These are phyloP conservation scores for Zaprionus kolodkinae DNA, from an alignment of 1,140 invertebrate genomes.

Conservation along the genomic window DNA sequence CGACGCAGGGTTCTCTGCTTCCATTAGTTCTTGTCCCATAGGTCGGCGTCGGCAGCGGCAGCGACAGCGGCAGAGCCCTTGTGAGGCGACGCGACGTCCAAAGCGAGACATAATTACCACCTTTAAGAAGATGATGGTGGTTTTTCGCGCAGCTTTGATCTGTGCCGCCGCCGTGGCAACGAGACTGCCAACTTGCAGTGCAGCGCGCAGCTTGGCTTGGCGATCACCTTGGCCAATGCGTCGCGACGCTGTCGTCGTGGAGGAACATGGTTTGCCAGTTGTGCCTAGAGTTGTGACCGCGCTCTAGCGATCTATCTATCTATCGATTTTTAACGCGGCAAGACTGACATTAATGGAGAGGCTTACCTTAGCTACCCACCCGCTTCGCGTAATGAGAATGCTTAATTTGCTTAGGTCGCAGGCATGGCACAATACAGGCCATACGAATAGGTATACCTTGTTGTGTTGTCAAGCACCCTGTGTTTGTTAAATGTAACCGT, in stretches of 20 bases:
- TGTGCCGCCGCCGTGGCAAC: conserved; percentile 53
- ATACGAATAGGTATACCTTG: conserved; percentile 47
- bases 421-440: conserved; percentile 48
- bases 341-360: conserved; percentile 76
- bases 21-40: conserved; percentile 8
- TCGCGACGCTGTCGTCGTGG: conserved; percentile 17
- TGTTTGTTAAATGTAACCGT: conserved; percentile 27
- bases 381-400: conserved; percentile 64
- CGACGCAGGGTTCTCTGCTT: background rate
- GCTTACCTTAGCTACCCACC: background rate
- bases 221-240: conserved; percentile 21
- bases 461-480: conserved; percentile 2
- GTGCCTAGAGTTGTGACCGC: conserved; percentile 31
- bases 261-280: conserved; percentile 44
- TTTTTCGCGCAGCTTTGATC: conserved; percentile 83
- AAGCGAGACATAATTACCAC: conserved; percentile 81
- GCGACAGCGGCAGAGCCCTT: background rate
- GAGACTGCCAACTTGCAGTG: conserved; percentile 10
- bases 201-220: background rate
- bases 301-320: conserved; percentile 81
- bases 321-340: conserved; percentile 82
- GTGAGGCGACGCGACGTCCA: conserved; percentile 16
- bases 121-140: conserved; percentile 83
- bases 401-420: conserved; percentile 41
- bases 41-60: background rate